These are phyloP conservation scores for Drosophila eugracilis DNA, from an alignment of 1,140 invertebrate species.

Conservation along the genomic window DNA sequence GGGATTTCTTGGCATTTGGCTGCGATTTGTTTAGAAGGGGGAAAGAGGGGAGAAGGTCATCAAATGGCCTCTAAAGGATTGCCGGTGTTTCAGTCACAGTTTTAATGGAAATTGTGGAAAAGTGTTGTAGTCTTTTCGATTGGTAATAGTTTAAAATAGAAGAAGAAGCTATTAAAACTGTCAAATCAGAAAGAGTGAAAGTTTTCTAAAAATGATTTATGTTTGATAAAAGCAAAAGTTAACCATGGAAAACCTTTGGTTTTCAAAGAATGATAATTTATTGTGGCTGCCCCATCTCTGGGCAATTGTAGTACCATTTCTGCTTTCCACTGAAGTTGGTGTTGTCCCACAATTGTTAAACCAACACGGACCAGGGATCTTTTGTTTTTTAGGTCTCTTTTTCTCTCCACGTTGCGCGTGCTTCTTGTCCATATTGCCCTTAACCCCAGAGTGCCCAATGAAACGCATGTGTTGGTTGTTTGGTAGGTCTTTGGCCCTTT, in stretches of 20 bases:
- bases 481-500: constrained; percentile 19
- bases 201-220: too few relatives aligned
- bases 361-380: constrained; percentile 52
- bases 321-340: constrained; percentile 14
- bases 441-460: constrained; percentile 40
- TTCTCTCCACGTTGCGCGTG: constrained; percentile 54
- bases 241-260: background rate
- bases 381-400: constrained; percentile 24
- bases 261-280: background rate
- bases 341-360: constrained; percentile 67
- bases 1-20: constrained; percentile 27
- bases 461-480: constrained; percentile 12
- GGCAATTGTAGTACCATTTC: constrained; percentile 24
- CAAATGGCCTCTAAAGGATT: constrained; percentile 28
- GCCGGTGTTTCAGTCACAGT: constrained; percentile 17
- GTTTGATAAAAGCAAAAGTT: background rate
- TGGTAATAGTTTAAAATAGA: background rate
- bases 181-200: too few relatives aligned
- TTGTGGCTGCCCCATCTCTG: background rate
- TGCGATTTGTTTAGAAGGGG: constrained; percentile 25
- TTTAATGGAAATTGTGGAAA: constrained; percentile 2
- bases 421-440: constrained; percentile 52
- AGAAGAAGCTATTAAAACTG: too few relatives aligned
- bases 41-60: constrained; percentile 1
- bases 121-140: background rate